These are phyloP conservation scores for Cuniculus paca DNA, from an alignment of 2,797 vertebrate species.

Conservation along the genomic window DNA sequence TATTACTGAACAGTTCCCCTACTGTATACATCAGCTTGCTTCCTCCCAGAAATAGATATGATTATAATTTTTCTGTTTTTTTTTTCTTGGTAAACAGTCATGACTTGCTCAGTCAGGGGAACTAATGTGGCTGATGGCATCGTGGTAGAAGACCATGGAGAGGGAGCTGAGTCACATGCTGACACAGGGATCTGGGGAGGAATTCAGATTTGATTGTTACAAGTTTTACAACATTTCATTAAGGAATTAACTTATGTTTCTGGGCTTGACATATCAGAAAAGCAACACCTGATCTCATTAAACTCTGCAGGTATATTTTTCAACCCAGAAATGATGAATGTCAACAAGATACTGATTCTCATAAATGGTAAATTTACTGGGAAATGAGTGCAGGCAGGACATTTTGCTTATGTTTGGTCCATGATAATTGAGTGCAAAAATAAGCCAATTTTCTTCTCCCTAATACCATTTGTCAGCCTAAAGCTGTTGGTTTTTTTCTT, in stretches of 20 bases:
- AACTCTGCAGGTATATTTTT: neutral
- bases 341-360: neutral
- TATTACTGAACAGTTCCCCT: neutral
- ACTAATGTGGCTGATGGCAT: neutral
- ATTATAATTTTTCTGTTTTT: neutral
- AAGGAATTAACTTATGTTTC: neutral
- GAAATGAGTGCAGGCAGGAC: constrained; percentile 76
- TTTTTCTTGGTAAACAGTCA: neutral
- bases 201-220: neutral
- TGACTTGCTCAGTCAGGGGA: neutral
- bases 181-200: no score
- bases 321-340: neutral
- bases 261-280: neutral
- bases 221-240: neutral
- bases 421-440: constrained; percentile 94
- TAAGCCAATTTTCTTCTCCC: constrained; percentile 95
- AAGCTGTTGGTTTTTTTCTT: constrained; percentile 93
- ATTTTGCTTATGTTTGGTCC: constrained; percentile 96
- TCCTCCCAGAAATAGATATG: neutral
- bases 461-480: constrained; percentile 95
- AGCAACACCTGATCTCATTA: neutral
- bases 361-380: neutral
- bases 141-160: no score
- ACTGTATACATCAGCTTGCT: neutral
- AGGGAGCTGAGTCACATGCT: no score